Evolutionary conservation across 2,888 invertebrate genomes (phyloP).

Genomic region (Plebejus melissa): DNA sequence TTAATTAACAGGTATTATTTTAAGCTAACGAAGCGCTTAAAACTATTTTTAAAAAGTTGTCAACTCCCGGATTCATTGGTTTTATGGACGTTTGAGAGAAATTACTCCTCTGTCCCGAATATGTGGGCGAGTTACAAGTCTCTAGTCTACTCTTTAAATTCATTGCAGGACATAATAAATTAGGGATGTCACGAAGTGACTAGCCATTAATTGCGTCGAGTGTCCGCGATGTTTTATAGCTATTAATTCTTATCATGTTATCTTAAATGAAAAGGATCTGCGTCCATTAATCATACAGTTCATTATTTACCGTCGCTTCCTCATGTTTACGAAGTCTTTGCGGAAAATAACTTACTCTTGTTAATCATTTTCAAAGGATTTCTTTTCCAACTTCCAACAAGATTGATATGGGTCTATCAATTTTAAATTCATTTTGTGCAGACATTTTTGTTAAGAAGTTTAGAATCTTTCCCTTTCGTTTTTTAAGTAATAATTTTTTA

Average conservation of each 20-base stretch:
- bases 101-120: no score
- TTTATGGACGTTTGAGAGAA: no score
- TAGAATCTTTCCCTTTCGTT: neutral
- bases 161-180: neutral
- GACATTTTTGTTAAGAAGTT: conserved; percentile 11
- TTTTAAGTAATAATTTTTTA: neutral
- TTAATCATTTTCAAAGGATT: conserved; percentile 31
- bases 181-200: conserved; percentile 1
- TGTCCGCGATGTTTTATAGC: conserved; percentile 33
- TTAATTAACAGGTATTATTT: no score
- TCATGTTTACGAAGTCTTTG: conserved; percentile 27
- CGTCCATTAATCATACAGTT: conserved; percentile 42
- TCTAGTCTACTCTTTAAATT: neutral
- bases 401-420: conserved; percentile 27
- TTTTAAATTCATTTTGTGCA: conserved; percentile 25
- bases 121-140: neutral
- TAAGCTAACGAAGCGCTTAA: no score
- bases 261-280: conserved; percentile 44
- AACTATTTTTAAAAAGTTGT: no score
- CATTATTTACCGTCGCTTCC: conserved; percentile 30
- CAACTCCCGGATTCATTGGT: no score
- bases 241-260: conserved; percentile 44
- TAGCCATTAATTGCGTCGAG: conserved; percentile 3
- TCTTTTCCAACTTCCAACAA: conserved; percentile 25
- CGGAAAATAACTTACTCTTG: conserved; percentile 28